These are phyloP conservation scores for Syndactyla subalaris DNA, from an alignment of 2,797 vertebrate species.

Conservation along the genomic window DNA sequence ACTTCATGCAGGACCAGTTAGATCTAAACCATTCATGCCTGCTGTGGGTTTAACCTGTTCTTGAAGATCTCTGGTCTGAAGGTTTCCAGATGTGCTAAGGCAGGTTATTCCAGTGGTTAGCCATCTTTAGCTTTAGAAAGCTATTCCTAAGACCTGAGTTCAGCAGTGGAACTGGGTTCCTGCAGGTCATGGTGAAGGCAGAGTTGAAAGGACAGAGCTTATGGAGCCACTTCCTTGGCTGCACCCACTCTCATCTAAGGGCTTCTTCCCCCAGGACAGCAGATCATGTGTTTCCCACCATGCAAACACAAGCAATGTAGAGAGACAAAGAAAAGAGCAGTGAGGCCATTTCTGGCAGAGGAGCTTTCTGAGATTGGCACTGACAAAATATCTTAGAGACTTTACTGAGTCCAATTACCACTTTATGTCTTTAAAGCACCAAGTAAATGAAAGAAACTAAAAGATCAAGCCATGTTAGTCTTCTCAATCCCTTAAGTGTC, in stretches of 20 bases:
- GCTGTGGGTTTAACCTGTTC: not conserved
- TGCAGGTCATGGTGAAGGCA: not conserved
- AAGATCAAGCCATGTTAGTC: conserved; percentile 60
- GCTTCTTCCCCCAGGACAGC: not conserved
- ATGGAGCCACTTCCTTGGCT: fast-evolving
- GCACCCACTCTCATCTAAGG: not conserved
- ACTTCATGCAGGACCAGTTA: not conserved
- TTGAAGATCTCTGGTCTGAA: not conserved
- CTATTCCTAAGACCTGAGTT: not conserved
- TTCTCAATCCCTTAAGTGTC: conserved; percentile 36
- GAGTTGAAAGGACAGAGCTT: not conserved
- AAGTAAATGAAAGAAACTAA: conserved; percentile 55
- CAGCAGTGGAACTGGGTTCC: not conserved
- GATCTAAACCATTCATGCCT: not conserved
- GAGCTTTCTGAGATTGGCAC: conserved; percentile 9
- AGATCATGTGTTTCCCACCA: not conserved
- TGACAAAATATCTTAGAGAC: conserved; percentile 43
- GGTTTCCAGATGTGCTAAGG: not conserved
- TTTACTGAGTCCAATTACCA: conserved; percentile 57
- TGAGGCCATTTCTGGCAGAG: conserved; percentile 15
- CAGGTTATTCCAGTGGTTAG: not conserved
- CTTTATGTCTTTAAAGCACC: conserved; percentile 47
- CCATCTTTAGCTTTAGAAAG: not conserved
- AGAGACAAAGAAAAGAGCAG: conserved; percentile 39
- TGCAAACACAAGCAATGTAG: not conserved